A percentile compares a stretch with the other conserved stretches of the same genome.
These are phyloP conservation scores for Lamellibrachia columna DNA, from an alignment of 2,888 invertebrate species.

Conservation along the genomic window DNA sequence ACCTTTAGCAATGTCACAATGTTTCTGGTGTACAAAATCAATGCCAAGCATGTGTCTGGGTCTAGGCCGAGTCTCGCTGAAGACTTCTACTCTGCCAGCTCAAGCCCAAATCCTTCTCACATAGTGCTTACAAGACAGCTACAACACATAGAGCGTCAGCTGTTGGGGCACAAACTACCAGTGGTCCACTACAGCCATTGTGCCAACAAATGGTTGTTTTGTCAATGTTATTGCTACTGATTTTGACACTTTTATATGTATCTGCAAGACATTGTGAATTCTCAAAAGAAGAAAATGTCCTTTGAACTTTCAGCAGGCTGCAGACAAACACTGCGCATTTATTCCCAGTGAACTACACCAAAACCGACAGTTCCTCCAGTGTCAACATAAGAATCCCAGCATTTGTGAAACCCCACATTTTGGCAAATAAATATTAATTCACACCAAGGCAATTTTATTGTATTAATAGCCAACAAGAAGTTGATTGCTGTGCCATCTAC, in stretches of 20 bases:
- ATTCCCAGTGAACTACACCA: not conserved
- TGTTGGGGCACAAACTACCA: not conserved
- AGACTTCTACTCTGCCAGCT: too few relatives aligned
- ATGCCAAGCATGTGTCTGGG: too few relatives aligned
- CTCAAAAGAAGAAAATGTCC: not conserved
- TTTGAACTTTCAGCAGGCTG: not conserved
- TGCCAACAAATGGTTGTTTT: not conserved
- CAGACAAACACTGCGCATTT: not conserved
- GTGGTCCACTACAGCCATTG: not conserved
- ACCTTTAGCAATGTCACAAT: conserved; percentile 62
- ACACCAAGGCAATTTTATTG: not conserved
- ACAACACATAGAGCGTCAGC: not conserved
- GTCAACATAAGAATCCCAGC: not conserved
- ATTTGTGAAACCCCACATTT: not conserved
- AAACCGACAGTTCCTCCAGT: not conserved
- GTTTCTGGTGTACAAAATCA: too few relatives aligned
- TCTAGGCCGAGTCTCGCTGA: not conserved
- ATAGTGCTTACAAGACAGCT: not conserved
- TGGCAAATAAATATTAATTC: not conserved
- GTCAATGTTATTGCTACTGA: not conserved
- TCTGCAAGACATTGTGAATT: not conserved
- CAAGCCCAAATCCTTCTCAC: not conserved
- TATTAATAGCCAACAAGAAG: not conserved
- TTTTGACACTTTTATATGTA: not conserved
- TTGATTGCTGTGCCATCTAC: not conserved